phyloP scores from a whole-genome alignment of 2,113 vertebrate genomes.

The Micronisus gabar region DNA sequence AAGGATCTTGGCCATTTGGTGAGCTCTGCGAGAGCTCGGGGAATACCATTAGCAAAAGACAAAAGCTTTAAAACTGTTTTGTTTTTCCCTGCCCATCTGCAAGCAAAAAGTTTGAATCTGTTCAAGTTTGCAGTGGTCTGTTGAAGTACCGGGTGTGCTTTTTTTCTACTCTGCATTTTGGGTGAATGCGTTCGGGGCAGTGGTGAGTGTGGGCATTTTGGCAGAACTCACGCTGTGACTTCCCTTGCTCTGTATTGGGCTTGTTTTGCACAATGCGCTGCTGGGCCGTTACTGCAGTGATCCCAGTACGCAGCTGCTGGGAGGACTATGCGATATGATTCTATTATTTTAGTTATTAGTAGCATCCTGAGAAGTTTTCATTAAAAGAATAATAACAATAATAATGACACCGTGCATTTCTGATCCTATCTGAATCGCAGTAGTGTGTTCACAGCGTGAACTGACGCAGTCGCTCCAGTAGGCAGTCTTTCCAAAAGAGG shows the following conservation, averaged over 20 bases:
- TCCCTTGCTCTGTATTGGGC: too few relatives aligned
- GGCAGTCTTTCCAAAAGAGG: neutral
- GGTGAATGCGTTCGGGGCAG: too few relatives aligned
- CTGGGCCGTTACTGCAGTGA: neutral
- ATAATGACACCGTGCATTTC: neutral
- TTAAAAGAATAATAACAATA: neutral
- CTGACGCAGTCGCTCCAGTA: neutral
- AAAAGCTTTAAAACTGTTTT: neutral
- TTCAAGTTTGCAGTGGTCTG: neutral
- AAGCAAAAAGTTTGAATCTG: neutral
- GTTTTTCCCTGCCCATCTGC: neutral
- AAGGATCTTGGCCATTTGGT: neutral
- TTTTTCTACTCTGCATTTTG: neutral
- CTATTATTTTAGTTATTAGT: neutral
- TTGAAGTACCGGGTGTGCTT: neutral
- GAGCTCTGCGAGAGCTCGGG: neutral
- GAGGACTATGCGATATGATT: neutral
- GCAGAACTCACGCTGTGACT: neutral
- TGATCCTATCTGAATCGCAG: neutral
- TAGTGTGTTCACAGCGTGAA: neutral
- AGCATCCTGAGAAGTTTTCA: neutral
- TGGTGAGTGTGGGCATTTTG: accelerated
- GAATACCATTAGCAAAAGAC: neutral
- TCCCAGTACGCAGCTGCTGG: neutral
- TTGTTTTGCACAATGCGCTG: neutral